Conservation (phyloP, 2,797 vertebrate species). For the Chelmon rostratus region DNA sequence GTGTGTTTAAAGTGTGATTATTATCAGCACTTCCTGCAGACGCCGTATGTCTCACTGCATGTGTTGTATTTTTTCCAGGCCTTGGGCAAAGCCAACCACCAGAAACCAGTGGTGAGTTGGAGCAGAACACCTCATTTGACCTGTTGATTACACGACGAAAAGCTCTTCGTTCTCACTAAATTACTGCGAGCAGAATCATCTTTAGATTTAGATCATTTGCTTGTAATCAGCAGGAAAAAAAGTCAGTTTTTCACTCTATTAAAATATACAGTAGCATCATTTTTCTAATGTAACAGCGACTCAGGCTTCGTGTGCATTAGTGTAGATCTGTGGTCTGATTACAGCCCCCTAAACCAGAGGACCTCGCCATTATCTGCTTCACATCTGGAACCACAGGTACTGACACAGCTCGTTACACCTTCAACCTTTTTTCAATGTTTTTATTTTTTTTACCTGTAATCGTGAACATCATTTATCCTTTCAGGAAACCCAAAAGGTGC, state of each 20-base stretch:
- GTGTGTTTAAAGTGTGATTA: neutral
- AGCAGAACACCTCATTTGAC: conserved; percentile 12
- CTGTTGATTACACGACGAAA: neutral
- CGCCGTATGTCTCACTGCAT: neutral
- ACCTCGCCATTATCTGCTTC: conserved; percentile 95
- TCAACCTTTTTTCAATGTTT: neutral
- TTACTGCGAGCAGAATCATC: neutral
- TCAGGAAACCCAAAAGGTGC: conserved; percentile 96
- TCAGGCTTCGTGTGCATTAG: conserved; percentile 3
- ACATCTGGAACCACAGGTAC: conserved; percentile 98
- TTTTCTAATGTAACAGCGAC: conserved; percentile 5
- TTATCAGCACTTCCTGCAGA: conserved; percentile 8
- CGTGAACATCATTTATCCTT: conserved; percentile 41
- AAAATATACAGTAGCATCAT: neutral
- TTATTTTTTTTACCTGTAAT: conserved; percentile 3
- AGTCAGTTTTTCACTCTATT: neutral
- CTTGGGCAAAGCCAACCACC: conserved; percentile 78
- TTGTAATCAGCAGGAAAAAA: neutral
- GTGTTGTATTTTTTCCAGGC: conserved; percentile 66
- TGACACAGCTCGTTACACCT: neutral
- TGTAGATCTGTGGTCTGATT: conserved; percentile 60
- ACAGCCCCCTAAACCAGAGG: conserved; percentile 92
- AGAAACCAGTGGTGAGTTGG: conserved; percentile 80
- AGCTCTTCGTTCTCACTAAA: neutral
- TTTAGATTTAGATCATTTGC: conserved; percentile 1